Conservation (phyloP, 35 echinoderm and acorn worm genomes). For the Apostichopus parvimensis region DNA sequence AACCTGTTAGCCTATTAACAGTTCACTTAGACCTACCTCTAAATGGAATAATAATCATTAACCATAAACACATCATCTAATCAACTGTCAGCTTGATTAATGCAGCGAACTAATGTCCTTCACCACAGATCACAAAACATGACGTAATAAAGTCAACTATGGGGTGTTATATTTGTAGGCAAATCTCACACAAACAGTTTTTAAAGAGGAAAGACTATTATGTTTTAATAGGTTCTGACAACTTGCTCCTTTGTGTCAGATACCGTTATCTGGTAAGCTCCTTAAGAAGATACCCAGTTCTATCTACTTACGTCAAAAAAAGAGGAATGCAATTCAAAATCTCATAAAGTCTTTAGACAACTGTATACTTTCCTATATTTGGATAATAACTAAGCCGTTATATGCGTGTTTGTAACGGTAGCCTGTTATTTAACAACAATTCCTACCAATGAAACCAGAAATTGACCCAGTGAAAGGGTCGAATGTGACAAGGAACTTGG, state of each 20-base stretch:
- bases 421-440: too few species aligned
- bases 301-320: background rate
- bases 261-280: background rate
- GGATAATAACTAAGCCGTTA: too few species aligned
- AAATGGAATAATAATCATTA: background rate
- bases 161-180: background rate
- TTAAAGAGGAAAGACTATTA: background rate
- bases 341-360: too few species aligned
- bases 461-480: too few species aligned
- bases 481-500: too few species aligned
- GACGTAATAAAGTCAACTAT: background rate
- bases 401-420: too few species aligned
- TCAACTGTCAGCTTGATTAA: background rate
- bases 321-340: too few species aligned
- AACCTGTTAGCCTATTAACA: background rate
- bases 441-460: too few species aligned
- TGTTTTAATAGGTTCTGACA: background rate
- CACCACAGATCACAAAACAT: background rate
- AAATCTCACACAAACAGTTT: background rate
- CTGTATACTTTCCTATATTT: too few species aligned
- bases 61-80: background rate
- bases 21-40: background rate
- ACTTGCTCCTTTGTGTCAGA: background rate
- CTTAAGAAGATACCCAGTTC: background rate
- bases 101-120: background rate